A percentile compares a stretch with the other conserved stretches of the same genome.
Conservation (phyloP, 2,797 vertebrate genomes). For the Melanotaenia trifasciata region DNA sequence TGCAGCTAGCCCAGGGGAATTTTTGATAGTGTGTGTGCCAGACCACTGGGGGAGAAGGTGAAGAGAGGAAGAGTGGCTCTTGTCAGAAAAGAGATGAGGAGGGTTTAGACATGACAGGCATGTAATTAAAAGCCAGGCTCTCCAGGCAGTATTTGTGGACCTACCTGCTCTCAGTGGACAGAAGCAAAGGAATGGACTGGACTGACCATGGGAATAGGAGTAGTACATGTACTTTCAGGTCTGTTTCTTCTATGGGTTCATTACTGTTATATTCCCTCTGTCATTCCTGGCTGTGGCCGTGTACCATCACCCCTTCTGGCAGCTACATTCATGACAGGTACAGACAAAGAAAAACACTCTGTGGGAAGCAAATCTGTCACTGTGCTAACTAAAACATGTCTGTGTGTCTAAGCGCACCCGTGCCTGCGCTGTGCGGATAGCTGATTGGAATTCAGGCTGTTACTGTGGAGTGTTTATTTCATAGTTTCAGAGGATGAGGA, state of each 20-base stretch:
- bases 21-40: conserved; percentile 59
- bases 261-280: conserved; percentile 67
- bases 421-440: conserved; percentile 37
- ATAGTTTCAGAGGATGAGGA: conserved; percentile 36
- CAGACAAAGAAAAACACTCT: conserved; percentile 70
- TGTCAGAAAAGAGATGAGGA: conserved; percentile 67
- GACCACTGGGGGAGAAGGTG: conserved; percentile 54
- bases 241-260: conserved; percentile 69
- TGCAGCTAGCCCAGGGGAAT: conserved; percentile 72
- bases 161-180: conserved; percentile 50
- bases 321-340: conserved; percentile 81
- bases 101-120: conserved; percentile 70
- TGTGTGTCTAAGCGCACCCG: conserved; percentile 34
- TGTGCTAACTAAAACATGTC: conserved; percentile 79
- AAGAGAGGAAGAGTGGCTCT: conserved; percentile 51
- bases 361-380: conserved; percentile 78
- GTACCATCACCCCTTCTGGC: conserved; percentile 77
- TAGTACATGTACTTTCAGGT: conserved; percentile 44
- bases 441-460: conserved; percentile 64
- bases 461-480: conserved; percentile 54
- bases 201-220: conserved; percentile 54
- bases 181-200: conserved; percentile 64
- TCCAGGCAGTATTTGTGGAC: conserved; percentile 57
- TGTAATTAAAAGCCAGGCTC: conserved; percentile 74
- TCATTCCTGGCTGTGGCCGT: conserved; percentile 51